Conservation (phyloP, 2,797 vertebrate species). For the Choloepus didactylus region DNA sequence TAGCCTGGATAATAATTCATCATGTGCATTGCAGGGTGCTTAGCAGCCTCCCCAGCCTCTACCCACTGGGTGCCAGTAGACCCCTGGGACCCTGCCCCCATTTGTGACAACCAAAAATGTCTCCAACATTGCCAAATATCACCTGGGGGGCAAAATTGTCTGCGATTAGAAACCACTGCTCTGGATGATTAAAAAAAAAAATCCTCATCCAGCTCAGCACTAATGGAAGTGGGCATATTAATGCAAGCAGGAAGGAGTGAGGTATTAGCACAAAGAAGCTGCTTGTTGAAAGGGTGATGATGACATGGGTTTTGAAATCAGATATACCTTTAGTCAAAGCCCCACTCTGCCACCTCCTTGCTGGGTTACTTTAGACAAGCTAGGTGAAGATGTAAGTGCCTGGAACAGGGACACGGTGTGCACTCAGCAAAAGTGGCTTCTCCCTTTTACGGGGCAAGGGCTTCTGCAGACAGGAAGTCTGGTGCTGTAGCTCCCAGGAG, state of each 20-base stretch:
- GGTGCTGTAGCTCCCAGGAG: not conserved
- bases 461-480: not conserved
- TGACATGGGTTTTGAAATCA: not conserved
- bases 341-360: not conserved
- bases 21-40: not conserved
- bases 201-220: not conserved
- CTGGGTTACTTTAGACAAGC: not conserved
- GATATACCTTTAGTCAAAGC: not conserved
- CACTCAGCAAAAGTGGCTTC: not conserved
- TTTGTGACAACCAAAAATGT: not conserved
- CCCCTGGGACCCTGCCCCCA: too few relatives aligned
- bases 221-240: not conserved
- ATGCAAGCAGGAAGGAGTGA: not conserved
- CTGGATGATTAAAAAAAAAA: not conserved
- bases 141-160: not conserved
- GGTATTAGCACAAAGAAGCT: not conserved
- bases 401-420: not conserved
- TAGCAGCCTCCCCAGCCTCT: not conserved
- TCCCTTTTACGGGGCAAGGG: rapidly evolving
- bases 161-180: not conserved
- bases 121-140: not conserved
- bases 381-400: too few relatives aligned
- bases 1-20: not conserved
- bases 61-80: too few relatives aligned
- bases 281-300: not conserved